phyloP scores from a whole-genome alignment of 2,113 vertebrate species.

The Tragelaphus imberbis region DNA sequence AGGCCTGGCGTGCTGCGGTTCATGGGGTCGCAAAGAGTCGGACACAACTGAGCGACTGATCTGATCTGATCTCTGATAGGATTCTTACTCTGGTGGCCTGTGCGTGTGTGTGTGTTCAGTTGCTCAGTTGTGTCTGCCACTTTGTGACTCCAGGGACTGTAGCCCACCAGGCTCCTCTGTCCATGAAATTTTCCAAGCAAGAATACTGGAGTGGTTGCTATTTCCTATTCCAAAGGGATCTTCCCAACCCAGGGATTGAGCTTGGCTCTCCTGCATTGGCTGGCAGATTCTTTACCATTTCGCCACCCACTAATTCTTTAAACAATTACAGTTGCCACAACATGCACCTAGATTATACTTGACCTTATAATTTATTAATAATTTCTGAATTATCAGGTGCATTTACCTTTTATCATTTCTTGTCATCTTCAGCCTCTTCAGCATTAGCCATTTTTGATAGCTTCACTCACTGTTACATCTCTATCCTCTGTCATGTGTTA shows the following conservation, averaged over 20 bases:
- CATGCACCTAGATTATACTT: not conserved
- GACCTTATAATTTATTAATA: not conserved
- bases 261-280: not conserved
- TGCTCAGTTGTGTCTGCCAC: not conserved
- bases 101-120: not conserved
- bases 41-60: too few species aligned
- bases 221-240: not conserved
- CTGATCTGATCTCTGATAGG: too few species aligned
- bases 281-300: not conserved
- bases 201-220: not conserved
- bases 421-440: not conserved
- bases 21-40: too few species aligned
- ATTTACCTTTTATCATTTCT: not conserved
- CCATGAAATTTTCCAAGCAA: not conserved
- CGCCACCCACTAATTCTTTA: not conserved
- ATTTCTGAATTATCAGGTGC: not conserved
- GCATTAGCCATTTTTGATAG: not conserved
- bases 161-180: not conserved
- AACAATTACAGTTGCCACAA: not conserved
- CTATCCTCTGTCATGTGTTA: not conserved
- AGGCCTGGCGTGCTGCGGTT: too few species aligned
- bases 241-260: not conserved
- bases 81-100: not conserved
- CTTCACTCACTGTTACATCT: not conserved
- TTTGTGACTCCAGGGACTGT: not conserved